phyloP scores from a whole-genome alignment of 64 coral and sea anemone species.

The Cladopsammia gracilis region DNA sequence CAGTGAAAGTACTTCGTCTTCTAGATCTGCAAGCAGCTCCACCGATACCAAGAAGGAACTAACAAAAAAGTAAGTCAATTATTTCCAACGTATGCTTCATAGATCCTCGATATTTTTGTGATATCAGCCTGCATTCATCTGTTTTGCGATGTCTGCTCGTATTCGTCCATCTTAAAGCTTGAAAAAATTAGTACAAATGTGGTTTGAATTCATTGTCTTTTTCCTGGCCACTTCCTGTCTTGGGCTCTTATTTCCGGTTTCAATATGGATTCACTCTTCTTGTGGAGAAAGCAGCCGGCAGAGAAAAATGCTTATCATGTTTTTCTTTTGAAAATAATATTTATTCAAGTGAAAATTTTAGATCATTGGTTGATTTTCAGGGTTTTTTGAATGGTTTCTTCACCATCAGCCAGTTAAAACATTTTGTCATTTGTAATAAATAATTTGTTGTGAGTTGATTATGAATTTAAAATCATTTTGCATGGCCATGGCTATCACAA shows the following conservation, averaged over 20 bases:
- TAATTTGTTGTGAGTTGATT: no score
- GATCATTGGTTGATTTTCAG: no score
- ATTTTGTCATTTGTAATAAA: no score
- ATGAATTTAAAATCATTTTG: no score
- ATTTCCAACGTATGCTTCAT: neutral
- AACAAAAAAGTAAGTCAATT: conserved; percentile 20
- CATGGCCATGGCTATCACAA: no score
- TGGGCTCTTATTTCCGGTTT: neutral
- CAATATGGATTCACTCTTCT: neutral
- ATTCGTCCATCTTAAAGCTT: neutral
- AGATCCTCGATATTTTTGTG: neutral
- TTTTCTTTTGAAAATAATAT: neutral
- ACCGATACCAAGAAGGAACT: conserved; percentile 13
- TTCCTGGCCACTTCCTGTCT: neutral
- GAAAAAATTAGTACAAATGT: neutral
- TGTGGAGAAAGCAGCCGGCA: neutral
- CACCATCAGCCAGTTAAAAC: no score
- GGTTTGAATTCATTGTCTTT: neutral
- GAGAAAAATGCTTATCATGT: neutral
- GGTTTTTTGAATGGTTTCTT: no score
- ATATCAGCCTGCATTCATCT: neutral
- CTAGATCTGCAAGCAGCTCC: neutral
- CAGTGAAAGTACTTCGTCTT: neutral
- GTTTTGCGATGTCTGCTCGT: neutral
- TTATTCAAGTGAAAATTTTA: no score